A percentile compares a stretch with the other conserved stretches of the same genome.
phyloP scores from a whole-genome alignment of 92 coral and sea anemone species.

The Hydrozoanthus gracilis region DNA sequence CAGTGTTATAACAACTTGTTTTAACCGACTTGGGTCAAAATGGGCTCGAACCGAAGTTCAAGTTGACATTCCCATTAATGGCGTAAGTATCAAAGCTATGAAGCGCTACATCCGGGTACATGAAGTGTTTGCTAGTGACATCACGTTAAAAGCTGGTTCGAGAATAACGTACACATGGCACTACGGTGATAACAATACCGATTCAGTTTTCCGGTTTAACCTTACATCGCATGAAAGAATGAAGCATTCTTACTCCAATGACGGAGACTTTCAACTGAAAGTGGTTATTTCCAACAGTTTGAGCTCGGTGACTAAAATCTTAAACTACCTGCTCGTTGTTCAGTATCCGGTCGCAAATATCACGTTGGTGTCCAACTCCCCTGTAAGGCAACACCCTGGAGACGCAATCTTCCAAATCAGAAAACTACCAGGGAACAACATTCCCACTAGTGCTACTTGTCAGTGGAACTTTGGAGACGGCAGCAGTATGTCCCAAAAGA shows the following conservation, averaged over 20 bases:
- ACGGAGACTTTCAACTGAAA: conserved; percentile 69
- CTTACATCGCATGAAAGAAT: conserved; percentile 60
- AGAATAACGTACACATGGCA: conserved; percentile 66
- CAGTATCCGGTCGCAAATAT: conserved; percentile 73
- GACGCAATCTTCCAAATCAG: conserved; percentile 56
- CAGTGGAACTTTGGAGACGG: conserved; percentile 80
- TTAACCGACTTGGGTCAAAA: conserved; percentile 72
- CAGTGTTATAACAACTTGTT: conserved; percentile 68
- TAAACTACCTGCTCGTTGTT: conserved; percentile 56
- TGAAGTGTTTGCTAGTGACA: conserved; percentile 61
- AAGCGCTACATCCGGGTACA: conserved; percentile 74
- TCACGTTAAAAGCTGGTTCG: conserved; percentile 73
- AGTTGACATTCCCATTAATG: conserved; percentile 80
- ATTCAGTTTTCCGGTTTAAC: conserved; percentile 31
- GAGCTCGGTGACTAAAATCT: conserved; percentile 49
- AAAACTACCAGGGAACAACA: conserved; percentile 46
- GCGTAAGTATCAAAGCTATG: conserved; percentile 55
- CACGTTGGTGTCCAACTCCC: conserved; percentile 62
- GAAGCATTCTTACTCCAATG: conserved; percentile 64
- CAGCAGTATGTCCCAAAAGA: conserved; percentile 11
- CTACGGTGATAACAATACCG: conserved; percentile 68
- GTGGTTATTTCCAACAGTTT: conserved; percentile 79
- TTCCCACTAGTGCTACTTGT: conserved; percentile 77
- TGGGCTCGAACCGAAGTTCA: conserved; percentile 54
- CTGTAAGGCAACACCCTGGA: conserved; percentile 69